Base-by-base conservation (phyloP, 2,113 vertebrate genomes). In the Podarcis cretensis region DNA sequence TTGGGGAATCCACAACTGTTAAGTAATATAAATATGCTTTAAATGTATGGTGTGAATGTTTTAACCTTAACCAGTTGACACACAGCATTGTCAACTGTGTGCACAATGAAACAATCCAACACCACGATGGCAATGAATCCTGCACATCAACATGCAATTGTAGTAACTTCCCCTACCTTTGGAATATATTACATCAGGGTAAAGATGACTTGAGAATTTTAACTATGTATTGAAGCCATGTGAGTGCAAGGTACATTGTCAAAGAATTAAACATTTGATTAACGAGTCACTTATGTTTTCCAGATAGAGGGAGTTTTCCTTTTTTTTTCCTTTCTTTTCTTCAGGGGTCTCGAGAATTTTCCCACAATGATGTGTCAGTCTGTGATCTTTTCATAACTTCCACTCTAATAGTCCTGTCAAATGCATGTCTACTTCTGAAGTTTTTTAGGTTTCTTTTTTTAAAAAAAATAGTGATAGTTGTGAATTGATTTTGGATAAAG, bases 401-500 rank as follows among this genome's bases (percentile, higher is more conserved):
- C 90, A 7, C 69, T 92, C 40, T 92, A 91, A 91, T 48, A 86
- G 68, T 91, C 30, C 43, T 89, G 86, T 86, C 78, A 94, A 69
- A 89, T 43, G n/a, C 68, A 68, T 43, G 7, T 92, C 69, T 94
- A 57, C 66, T 9, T 89, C 87, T 54, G 54, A 35, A 91, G 90
- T 48, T 37, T 10, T 21, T 63, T 63, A 54, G 48, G 48, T 63
- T 76, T 75, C 3, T 74, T n/a, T 73, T 73, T 48, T 48, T 10
- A 10, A 48, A n/a, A 78, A 65, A 86, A 81, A 81, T 35, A n/a
- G 40, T 5, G 0, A 85, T 80, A 85, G 86, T 1, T 93, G 0
- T 78, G 91, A 95, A 89, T 90, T 86, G 95, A 95, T 90, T 93
- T 84, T 92, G 13, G 85, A 92, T 92, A 77, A 92, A 94, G 85